Base-by-base conservation (phyloP, 1,140 invertebrate species). In the Penaeus chinensis region DNA sequence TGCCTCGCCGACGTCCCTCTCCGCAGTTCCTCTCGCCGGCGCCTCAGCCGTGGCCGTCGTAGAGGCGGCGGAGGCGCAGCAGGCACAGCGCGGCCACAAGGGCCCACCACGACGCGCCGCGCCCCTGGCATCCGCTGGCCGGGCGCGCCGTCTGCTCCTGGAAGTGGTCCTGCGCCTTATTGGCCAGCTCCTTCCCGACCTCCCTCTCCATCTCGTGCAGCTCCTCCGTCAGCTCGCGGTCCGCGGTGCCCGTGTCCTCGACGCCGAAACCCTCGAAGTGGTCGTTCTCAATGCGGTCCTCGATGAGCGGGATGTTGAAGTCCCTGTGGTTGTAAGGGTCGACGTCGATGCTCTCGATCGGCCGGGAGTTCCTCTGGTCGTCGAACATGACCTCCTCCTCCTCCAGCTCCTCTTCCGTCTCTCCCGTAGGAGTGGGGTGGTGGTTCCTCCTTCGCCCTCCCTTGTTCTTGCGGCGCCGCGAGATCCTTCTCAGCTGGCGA, bases 371-470 rank as follows among this genome's bases (percentile, higher is more conserved):
- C 37, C 66, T 90, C 78, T 90, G 80, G 69, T 90, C 89, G 82
- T 90, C 89, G 42, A 88, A 85, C 89, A 90, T 90, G 62, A 90
- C 86, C n/a, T 90, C 89, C 19, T 78, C 81, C 27, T 69, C 81
- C 10, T 27, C 77, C 2, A 27, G 54, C 2, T 84, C 71, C 27
- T 81, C 66, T 2, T 84, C 85, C 24, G 61, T 66, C 11, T 74
- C 65, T 61, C 76, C 62, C n/a, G 42, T 65, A 18, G 65, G 60
- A 1, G 62, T 61, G 66, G 71, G 32, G 42, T 81, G 78, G 60
- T 84, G 82, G 20, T 69, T 84, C n/a, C 66, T 82, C 27, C 87
- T 74, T 8, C 82, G 81, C 3, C 82, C 69, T 13, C 61, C 74
- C 62, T 90, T 87, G 65, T 81, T 84, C 78, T 88, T 87, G 60